phyloP scores from a whole-genome alignment of 2,888 invertebrate species.

The Flexamia atlantica region DNA sequence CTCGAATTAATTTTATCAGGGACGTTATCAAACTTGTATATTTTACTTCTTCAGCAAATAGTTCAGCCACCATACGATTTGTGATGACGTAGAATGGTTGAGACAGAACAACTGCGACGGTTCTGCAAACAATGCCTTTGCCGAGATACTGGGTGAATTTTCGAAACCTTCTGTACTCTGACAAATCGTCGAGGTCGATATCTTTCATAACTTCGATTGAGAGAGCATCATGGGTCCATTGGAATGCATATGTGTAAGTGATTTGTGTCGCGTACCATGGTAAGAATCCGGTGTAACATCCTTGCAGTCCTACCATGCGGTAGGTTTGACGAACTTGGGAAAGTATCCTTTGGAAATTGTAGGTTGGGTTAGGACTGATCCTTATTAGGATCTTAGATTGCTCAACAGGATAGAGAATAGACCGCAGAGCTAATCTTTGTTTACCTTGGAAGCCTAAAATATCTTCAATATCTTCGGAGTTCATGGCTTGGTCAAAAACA shows the following conservation, averaged over 20 bases:
- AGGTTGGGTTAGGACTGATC: background rate
- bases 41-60: background rate
- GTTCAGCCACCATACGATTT: background rate
- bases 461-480: background rate
- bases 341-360: background rate
- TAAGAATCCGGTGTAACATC: background rate
- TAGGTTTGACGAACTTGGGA: background rate
- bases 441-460: background rate
- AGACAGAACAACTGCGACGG: background rate
- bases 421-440: background rate
- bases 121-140: background rate
- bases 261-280: background rate
- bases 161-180: slow-evolving; percentile 20
- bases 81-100: slow-evolving; percentile 1
- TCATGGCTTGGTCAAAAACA: background rate
- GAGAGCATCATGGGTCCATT: background rate
- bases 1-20: background rate
- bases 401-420: background rate
- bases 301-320: background rate
- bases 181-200: background rate
- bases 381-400: background rate
- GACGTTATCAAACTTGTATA: background rate
- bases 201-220: background rate
- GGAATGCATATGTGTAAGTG: background rate
- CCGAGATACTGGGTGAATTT: background rate